Base-by-base conservation (phyloP, 1,140 invertebrate genomes). In the Eriosoma lanigerum region DNA sequence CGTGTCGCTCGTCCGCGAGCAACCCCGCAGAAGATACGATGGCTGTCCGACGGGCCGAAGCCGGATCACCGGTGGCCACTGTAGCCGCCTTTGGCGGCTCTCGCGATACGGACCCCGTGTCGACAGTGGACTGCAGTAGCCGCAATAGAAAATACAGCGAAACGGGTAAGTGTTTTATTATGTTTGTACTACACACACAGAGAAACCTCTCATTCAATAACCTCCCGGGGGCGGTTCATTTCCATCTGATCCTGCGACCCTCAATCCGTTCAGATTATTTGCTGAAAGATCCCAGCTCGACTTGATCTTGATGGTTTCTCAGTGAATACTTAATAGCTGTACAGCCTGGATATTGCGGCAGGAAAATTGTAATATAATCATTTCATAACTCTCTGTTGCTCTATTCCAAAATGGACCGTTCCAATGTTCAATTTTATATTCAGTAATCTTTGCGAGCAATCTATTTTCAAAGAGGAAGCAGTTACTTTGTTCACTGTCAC, bases 271-370 rank as follows among this genome's bases (percentile, higher is more conserved):
- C 62, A 24, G 10, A 5, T n/a, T n/a, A n/a, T n/a, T n/a, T n/a
- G n/a, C n/a, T n/a, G n/a, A n/a, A n/a, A n/a, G n/a, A n/a, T n/a
- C n/a, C n/a, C n/a, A n/a, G n/a, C n/a, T n/a, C n/a, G n/a, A n/a
- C n/a, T n/a, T n/a, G n/a, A 26, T 62, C 60, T 64, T n/a, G 64
- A 38, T 68, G 64, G 64, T 68, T 68, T 68, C 64, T 68, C 64
- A 68, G 64, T 68, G 64, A 68, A 68, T 68, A 68, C 64, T 46
- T 48, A 5, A 38, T 38, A 24, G 10, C 3, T n/a, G 5, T 17
- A 26, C 58, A 24, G 17, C 15, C 26, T 24, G 17, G 58, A 62
- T 62, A 15, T 26, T 62, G 58, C 58, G 26, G 58, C 58, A 62
- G 24, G 29, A 62, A 29, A 24, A 62, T 32, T 29, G 60, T 62